Conservation (phyloP, 2,797 vertebrate species). For the Parambassis ranga region DNA sequence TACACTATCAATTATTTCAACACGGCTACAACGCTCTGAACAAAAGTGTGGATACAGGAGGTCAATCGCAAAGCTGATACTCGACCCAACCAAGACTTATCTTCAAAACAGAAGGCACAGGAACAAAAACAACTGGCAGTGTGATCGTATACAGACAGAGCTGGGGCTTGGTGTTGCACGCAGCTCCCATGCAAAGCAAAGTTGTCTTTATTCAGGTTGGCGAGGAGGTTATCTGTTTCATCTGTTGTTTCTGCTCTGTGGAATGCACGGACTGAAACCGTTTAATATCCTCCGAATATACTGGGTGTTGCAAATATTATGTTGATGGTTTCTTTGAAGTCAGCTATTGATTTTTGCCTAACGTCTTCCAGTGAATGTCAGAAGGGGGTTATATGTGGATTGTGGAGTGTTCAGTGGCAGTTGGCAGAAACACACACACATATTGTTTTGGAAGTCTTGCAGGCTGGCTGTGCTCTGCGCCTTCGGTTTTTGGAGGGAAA, state of each 20-base stretch:
- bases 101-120: background rate
- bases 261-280: constrained; percentile 54
- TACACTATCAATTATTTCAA: too few relatives aligned
- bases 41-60: background rate
- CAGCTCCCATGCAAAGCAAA: constrained; percentile 52
- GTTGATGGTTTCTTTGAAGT: constrained; percentile 65
- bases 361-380: constrained; percentile 53
- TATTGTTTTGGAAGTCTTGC: constrained; percentile 39
- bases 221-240: constrained; percentile 63
- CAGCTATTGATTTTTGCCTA: constrained; percentile 60
- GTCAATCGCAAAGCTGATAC: background rate
- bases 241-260: constrained; percentile 58
- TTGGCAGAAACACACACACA: constrained; percentile 31
- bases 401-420: constrained; percentile 28
- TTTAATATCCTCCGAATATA: constrained; percentile 62
- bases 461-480: constrained; percentile 23
- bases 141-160: background rate
- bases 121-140: constrained; percentile 23
- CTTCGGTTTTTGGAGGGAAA: constrained; percentile 44
- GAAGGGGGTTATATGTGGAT: constrained; percentile 46
- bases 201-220: constrained; percentile 67
- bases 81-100: background rate
- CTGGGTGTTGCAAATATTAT: constrained; percentile 48
- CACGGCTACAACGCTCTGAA: too few relatives aligned
- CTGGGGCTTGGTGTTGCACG: background rate